Base-by-base conservation (phyloP, 1,140 invertebrate species). In the Bicyclus anynana region DNA sequence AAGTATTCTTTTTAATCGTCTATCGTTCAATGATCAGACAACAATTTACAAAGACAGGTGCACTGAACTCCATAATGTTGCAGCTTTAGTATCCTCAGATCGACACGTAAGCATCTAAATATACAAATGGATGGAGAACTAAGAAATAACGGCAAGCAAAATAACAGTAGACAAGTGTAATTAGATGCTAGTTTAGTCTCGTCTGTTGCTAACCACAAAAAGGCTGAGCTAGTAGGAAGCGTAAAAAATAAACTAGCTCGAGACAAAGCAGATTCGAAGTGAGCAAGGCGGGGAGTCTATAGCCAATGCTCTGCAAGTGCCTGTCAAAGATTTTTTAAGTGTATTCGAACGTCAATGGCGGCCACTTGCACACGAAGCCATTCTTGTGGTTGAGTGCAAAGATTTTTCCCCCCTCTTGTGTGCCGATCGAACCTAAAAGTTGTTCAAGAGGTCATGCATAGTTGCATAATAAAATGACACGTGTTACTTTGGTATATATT, bases 311-410 rank as follows among this genome's bases (percentile, higher is more conserved):
- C 47, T 42, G 49, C 23, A 64, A 69, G 64, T 72, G 67, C 67
- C 67, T 77, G 77, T 83, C 72, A 80, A 84, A 84, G 80, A 81
- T 76, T 76, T 70, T 72, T 78, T 60, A 76, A 84, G 81, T 71
- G 71, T 66, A 67, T 76, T 80, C 69, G 78, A 77, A 70, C 54
- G 51, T 72, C 70, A 77, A 74, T 69, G 65, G 67, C 53, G 62
- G 72, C 65, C 79, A 79, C 78, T 84, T 82, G 68, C 71, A 76
- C 78, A 82, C 79, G 77, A 66, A 74, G 67, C 71, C 61, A 50
- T 72, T 77, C 74, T 67, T 59, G 51, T 65, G 50, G 58, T 72
- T 53, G 61, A 67, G 64, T 67, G 61, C 58, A 69, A 65, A 67
- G 70, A 65, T 70, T 73, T 72, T 66, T 61, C 57, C 55, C 62